A percentile compares a stretch with the other conserved stretches of the same genome.
These are phyloP conservation scores for Peromyscus nudipes DNA, from an alignment of 2,797 vertebrate genomes.

Conservation along the genomic window DNA sequence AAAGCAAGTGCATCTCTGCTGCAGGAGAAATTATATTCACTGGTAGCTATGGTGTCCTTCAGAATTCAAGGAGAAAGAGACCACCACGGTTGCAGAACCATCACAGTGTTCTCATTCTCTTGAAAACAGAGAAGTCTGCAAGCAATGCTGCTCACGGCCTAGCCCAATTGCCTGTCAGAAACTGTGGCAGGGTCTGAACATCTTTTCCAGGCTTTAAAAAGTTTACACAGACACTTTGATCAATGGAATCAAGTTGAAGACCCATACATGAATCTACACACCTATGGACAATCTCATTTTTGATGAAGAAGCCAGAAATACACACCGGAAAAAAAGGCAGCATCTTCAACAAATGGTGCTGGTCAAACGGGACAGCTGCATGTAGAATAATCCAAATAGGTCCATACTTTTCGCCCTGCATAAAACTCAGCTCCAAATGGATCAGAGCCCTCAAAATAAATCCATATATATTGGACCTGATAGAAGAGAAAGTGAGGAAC, in stretches of 20 bases:
- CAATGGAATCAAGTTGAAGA: not conserved
- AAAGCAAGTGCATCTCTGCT: conserved; percentile 52
- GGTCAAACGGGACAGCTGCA: not conserved
- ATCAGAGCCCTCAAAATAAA: not conserved
- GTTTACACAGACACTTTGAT: not conserved
- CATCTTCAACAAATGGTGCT: not conserved
- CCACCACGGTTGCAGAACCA: conserved; percentile 52
- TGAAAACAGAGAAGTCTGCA: conserved; percentile 43
- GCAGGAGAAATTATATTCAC: conserved; percentile 59
- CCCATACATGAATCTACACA: not conserved
- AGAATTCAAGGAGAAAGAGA: conserved; percentile 63
- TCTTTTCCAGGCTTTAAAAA: not conserved
- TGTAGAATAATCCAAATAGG: not conserved
- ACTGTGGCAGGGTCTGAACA: not conserved
- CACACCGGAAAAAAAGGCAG: not conserved
- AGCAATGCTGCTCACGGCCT: not conserved
- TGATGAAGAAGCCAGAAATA: not conserved
- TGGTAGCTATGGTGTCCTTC: conserved; percentile 52
- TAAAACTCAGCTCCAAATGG: not conserved
- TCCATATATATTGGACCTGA: not conserved
- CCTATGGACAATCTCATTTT: not conserved
- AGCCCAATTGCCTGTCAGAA: conserved; percentile 17
- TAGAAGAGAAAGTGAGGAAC: not conserved
- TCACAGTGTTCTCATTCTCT: not conserved
- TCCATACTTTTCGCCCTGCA: not conserved